These are phyloP conservation scores for Amblyornis subalaris DNA, from an alignment of 2,113 vertebrate species.

Conservation along the genomic window DNA sequence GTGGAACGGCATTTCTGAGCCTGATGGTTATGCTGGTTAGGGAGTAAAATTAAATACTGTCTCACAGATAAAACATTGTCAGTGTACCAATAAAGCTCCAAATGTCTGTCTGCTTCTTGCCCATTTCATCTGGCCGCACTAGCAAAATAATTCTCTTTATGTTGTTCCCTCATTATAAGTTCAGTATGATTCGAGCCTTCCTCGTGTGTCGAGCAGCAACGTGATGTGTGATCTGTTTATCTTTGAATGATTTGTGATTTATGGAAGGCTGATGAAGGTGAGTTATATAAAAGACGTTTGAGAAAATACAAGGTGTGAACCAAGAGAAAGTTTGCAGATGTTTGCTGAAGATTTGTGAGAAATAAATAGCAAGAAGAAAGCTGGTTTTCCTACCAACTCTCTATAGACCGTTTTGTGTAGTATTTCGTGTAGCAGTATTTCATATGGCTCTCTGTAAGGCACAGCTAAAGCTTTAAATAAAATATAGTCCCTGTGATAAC, in stretches of 20 bases:
- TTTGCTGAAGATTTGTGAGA: background rate
- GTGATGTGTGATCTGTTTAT: background rate
- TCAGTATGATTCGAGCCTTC: background rate
- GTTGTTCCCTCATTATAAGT: background rate
- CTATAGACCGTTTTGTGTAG: background rate
- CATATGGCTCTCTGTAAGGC: background rate
- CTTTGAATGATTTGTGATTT: background rate
- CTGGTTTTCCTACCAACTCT: background rate
- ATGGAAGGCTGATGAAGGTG: background rate
- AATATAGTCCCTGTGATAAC: background rate
- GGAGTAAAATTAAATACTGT: conserved; percentile 16
- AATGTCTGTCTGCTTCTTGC: background rate
- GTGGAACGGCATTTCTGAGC: background rate
- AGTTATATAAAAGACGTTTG: background rate
- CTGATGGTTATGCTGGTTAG: background rate
- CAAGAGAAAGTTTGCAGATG: background rate
- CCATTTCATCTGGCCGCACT: background rate
- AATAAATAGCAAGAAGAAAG: background rate
- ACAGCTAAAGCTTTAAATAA: background rate
- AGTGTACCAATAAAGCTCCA: background rate
- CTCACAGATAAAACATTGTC: background rate
- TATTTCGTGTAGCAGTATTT: background rate
- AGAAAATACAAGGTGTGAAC: background rate
- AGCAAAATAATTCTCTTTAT: background rate
- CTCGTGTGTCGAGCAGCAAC: background rate